Evolutionary conservation across 2,888 invertebrate genomes (phyloP), one percentile per base, ranked within the genome.

Genomic region (Frankliniella intonsa): DNA sequence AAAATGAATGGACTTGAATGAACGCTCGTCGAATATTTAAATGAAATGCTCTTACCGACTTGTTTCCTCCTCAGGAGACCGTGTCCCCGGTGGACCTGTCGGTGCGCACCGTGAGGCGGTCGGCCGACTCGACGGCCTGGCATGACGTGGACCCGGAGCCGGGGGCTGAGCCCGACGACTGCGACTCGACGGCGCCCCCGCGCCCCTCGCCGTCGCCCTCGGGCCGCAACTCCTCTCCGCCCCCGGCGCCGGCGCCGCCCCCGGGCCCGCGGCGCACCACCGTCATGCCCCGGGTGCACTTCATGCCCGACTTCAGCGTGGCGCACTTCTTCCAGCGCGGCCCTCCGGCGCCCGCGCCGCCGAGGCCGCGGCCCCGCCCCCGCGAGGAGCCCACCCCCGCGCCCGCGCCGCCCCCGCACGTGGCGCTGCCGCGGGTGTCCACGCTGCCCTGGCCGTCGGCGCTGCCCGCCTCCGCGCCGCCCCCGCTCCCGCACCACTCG

Each of bases 71-170:
- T 14, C 65, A 83, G 14, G 93, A 93, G 86, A 90, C 93, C 65
- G 94, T 94, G 87, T 95, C 95, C 14, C 96, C 96, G 0, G 88
- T 97, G 83, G 97, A 97, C 88, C 90, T 97, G 82, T 96, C 96
- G 0, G 95, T 96, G 80, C 96, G 96, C 87, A 96, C 96, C 1
- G 93, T 96, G 0, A 93, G 95, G 87, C 95, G 95, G 81, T 93
- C 95, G 7, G 95, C 96, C 0, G 96, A 96, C 88, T 96, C 96
- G 0, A 96, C 96, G 0, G 93, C 94, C 19, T 91, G 92, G 86
- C 93, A 93, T 85, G 92, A 92, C 82, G 87, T 81, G 49, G 82
- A 82, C 55, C 81, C 81, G 51, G 83, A 83, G 38, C 38, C 38
- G 85, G 92, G 92, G 82, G 87, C 82, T 27, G 82, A 82, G 69